Evolutionary conservation across 2,113 vertebrate genomes (phyloP).

Genomic region (Thamnaconus septentrionalis): DNA sequence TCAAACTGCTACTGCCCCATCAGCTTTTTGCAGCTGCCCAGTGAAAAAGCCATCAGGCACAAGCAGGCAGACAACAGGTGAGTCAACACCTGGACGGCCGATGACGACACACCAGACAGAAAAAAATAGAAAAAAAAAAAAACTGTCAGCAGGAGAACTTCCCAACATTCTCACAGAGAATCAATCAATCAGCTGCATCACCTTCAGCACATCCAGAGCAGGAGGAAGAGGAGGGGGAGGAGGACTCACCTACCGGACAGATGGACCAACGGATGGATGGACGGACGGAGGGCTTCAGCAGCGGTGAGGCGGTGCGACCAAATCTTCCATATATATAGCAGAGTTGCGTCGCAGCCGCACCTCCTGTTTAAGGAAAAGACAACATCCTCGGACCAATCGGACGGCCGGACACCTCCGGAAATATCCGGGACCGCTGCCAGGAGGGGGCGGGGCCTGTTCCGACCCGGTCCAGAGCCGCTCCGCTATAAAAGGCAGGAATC

Average conservation of each 20-base stretch:
- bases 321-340: conserved; percentile 42
- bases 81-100: no score
- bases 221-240: conserved; percentile 6
- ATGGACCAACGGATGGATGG: conserved; percentile 14
- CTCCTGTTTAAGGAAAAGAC: conserved; percentile 72
- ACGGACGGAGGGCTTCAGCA: conserved; percentile 33
- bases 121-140: no score
- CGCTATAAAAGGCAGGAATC: conserved; percentile 46
- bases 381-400: conserved; percentile 66
- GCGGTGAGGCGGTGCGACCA: conserved; percentile 13
- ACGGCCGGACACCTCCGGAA: conserved; percentile 59
- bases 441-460: conserved; percentile 56
- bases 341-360: conserved; percentile 36
- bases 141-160: no score
- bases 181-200: no score
- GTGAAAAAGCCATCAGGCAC: conserved; percentile 17
- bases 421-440: conserved; percentile 53
- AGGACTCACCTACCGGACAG: conserved; percentile 43
- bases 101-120: no score
- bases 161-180: no score
- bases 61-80: no score
- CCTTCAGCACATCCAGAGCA: neutral
- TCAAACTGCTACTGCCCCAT: no score
- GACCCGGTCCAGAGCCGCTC: conserved; percentile 22
- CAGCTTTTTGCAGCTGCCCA: neutral